Conservation (phyloP, 2,888 invertebrate species). For the Marasmarcha lunaedactyla region DNA sequence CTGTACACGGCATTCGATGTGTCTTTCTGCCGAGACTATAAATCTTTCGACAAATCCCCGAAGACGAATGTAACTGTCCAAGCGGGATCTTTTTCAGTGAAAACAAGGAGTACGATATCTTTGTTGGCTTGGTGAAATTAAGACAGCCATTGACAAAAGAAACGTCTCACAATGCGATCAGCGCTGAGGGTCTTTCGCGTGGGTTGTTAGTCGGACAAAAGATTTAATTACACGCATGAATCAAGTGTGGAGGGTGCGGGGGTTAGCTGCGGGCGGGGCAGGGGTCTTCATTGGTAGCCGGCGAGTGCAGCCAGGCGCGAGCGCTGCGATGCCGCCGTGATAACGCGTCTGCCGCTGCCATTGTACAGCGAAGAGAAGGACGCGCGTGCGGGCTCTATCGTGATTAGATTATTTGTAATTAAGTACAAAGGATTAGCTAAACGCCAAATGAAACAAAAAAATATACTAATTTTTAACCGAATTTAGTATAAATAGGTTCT, state of each 20-base stretch:
- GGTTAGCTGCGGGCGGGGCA: conserved; percentile 22
- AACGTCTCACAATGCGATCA: conserved; percentile 41
- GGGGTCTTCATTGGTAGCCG: conserved; percentile 35
- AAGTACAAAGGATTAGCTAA: conserved; percentile 14
- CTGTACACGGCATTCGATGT: background rate
- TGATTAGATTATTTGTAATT: conserved; percentile 37
- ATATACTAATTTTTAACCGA: too few species aligned
- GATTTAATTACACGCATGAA: conserved; percentile 70
- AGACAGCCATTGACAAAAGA: conserved; percentile 34
- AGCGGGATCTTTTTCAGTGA: conserved; percentile 27
- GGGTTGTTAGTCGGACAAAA: conserved; percentile 51
- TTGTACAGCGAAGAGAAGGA: conserved; percentile 36
- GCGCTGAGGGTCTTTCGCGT: conserved; percentile 38
- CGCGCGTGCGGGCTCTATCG: conserved; percentile 45
- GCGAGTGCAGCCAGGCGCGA: conserved; percentile 45
- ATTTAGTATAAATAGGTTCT: too few species aligned
- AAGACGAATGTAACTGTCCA: conserved; percentile 28
- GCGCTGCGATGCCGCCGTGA: conserved; percentile 34
- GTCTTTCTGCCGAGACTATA: conserved; percentile 19
- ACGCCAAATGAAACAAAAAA: too few species aligned
- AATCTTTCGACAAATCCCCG: conserved; percentile 37
- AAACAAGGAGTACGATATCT: conserved; percentile 22
- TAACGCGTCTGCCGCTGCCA: conserved; percentile 30
- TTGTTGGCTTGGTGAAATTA: conserved; percentile 36
- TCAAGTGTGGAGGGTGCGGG: conserved; percentile 40